Percentiles rank a stretch among this genome's conserved stretches.
Evolutionary conservation across 1,140 invertebrate species (phyloP).

Genomic region (Sinonovacula constricta): DNA sequence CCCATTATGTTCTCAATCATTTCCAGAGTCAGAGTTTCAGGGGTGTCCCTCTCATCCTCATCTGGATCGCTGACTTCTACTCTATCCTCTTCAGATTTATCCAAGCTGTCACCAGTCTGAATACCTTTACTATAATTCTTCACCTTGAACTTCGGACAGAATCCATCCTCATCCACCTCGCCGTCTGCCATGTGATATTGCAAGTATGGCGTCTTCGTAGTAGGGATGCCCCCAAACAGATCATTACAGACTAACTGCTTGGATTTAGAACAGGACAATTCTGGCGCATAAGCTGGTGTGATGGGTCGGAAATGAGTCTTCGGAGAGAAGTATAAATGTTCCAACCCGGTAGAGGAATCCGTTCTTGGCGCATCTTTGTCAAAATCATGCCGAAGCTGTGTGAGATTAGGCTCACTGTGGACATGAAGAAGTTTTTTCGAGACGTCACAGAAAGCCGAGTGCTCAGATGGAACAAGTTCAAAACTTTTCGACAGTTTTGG

Average conservation of each 20-base stretch:
- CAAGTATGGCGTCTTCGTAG: slow-evolving; percentile 62
- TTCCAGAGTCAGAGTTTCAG: slow-evolving; percentile 36
- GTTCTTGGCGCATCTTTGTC: slow-evolving; percentile 12
- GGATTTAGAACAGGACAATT: slow-evolving; percentile 1
- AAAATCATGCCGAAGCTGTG: slow-evolving; percentile 37
- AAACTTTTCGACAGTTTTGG: slow-evolving; percentile 60
- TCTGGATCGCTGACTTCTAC: neutral
- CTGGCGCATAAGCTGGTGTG: slow-evolving; percentile 56
- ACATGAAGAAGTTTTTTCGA: slow-evolving; percentile 64
- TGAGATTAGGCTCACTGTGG: slow-evolving; percentile 63
- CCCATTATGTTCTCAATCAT: slow-evolving; percentile 45
- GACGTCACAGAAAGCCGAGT: slow-evolving; percentile 69
- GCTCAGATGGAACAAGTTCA: slow-evolving; percentile 66
- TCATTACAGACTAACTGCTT: slow-evolving; percentile 39
- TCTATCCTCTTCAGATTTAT: slow-evolving; percentile 22
- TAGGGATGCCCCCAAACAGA: slow-evolving; percentile 62
- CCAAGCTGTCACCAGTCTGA: slow-evolving; percentile 62
- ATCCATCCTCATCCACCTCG: slow-evolving; percentile 53
- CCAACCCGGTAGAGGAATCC: slow-evolving; percentile 44
- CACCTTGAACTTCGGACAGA: slow-evolving; percentile 67
- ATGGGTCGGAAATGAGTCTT: slow-evolving; percentile 71
- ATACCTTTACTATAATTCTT: slow-evolving; percentile 65
- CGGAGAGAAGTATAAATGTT: slow-evolving; percentile 67
- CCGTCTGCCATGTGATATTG: slow-evolving; percentile 51
- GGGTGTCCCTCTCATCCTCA: slow-evolving; percentile 33